A percentile compares a stretch with the other conserved stretches of the same genome.
phyloP scores from a whole-genome alignment of 30 jellyfish, hydroid and myxozoan species.

The Catostylus mosaicus region DNA sequence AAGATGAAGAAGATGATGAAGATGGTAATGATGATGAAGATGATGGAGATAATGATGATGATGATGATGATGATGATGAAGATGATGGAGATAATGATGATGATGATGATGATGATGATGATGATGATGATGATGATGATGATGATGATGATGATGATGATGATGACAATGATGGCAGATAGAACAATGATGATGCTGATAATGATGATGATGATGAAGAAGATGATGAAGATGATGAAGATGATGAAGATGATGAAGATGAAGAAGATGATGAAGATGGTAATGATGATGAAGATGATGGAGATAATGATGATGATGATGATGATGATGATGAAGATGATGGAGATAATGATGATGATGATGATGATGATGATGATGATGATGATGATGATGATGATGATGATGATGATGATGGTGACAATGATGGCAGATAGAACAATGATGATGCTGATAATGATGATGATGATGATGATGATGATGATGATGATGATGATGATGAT shows the following conservation, averaged over 20 bases:
- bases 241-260: not conserved
- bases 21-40: no score
- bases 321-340: no score
- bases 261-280: no score
- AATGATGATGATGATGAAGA: not conserved
- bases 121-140: no score
- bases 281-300: no score
- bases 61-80: not conserved
- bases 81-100: no score
- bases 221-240: not conserved
- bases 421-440: not conserved
- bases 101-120: no score
- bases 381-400: not conserved
- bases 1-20: not conserved
- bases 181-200: not conserved
- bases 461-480: not conserved
- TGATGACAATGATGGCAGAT: not conserved
- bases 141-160: not conserved
- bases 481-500: constrained; percentile 2
- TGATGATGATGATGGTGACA: not conserved
- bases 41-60: not conserved
- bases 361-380: no score
- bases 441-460: not conserved
- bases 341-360: not conserved
- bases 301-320: not conserved